Base-by-base conservation (phyloP, 2,888 invertebrate species). In the Tanytarsus gracilentus region DNA sequence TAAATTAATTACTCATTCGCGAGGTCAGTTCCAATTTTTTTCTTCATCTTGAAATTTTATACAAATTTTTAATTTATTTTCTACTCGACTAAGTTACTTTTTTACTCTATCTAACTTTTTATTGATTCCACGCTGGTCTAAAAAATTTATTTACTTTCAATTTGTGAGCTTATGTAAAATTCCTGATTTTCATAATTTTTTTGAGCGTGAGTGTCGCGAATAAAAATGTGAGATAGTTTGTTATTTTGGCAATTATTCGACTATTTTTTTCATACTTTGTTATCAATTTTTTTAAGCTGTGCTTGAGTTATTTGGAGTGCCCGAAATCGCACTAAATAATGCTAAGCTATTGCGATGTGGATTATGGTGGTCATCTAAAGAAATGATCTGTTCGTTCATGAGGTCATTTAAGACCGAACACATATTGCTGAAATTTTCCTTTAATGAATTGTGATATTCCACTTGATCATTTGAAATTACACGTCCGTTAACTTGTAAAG, bases 371-470 rank as follows among this genome's bases (percentile, higher is more conserved):
- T 75, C 72, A 51, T 74, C 72, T 49, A 72, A 66, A 60, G 73
- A 72, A 50, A 79, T 73, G 51, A 89, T 75, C 0, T 86, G 81
- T 68, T 89, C 88, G 0, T 86, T 86, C 63, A 90, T 78, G 64
- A 90, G 74, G 30, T 78, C 78, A 48, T 87, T 83, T 29, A 94
- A 76, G 9, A 85, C 85, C 61, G 83, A 81, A 67, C 90, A 89
- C 56, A 95, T 77, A 67, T 92, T 91, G 68, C 85, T 85, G 75
- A 89, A 94, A 74, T 93, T 94, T 44, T 85, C 79, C 66, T 88
- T 84, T 30, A 96, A 75, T 5, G 88, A 88, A 69, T 89, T 88
- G 69, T 97, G 97, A 71, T 97, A 97, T 65, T 94, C 88, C 55
- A 85, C 82, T 72, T 96, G 96, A 73, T 96, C 96, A 3, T 84